These are phyloP conservation scores for Hesperophylax magnus DNA, from an alignment of 1,140 invertebrate genomes.

Conservation along the genomic window DNA sequence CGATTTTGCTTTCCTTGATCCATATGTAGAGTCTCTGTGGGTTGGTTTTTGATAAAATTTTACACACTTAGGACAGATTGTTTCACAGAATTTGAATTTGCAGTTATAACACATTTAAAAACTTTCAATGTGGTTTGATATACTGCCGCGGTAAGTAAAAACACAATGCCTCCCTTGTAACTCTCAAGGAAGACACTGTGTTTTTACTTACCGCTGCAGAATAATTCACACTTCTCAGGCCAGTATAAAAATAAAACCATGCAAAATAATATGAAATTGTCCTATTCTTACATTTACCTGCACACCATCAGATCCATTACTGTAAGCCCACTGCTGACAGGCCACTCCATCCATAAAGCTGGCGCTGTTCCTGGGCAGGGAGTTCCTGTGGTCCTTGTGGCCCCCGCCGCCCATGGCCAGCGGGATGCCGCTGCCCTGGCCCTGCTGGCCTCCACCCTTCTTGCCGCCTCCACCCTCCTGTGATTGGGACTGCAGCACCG, in stretches of 20 bases:
- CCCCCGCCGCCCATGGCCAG: conserved; percentile 61
- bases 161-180: too few relatives aligned
- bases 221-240: too few relatives aligned
- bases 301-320: conserved; percentile 67
- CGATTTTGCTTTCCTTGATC: too few relatives aligned
- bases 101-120: too few relatives aligned
- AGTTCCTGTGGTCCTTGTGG: conserved; percentile 47
- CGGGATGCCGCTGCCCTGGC: conserved; percentile 68
- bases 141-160: too few relatives aligned
- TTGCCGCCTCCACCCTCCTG: conserved; percentile 49
- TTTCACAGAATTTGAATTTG: too few relatives aligned
- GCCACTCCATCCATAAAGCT: conserved; percentile 61
- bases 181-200: too few relatives aligned
- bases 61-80: too few relatives aligned
- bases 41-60: too few relatives aligned
- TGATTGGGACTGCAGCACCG: neutral
- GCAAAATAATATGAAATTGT: neutral
- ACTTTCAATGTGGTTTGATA: too few relatives aligned
- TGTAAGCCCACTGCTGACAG: conserved; percentile 67
- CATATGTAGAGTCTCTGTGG: too few relatives aligned
- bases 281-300: conserved; percentile 62
- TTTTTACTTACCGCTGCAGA: too few relatives aligned
- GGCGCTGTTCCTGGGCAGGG: conserved; percentile 61
- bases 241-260: neutral
- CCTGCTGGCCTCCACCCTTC: conserved; percentile 60